These are phyloP conservation scores for Hirtodrosophila duncani DNA, from an alignment of 2,888 invertebrate genomes.

Conservation along the genomic window DNA sequence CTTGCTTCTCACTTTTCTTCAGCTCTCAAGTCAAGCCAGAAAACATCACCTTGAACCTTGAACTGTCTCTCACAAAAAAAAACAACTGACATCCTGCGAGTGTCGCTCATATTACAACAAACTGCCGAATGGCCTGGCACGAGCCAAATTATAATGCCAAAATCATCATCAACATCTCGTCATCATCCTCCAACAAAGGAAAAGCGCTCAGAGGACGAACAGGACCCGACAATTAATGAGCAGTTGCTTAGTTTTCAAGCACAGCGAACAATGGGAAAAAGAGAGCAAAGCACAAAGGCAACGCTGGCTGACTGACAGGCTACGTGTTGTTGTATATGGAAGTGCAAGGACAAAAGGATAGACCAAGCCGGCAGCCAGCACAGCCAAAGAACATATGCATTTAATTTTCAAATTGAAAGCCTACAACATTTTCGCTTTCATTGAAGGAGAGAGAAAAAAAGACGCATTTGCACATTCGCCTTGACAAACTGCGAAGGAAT, in stretches of 20 bases:
- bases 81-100: neutral
- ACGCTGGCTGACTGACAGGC: slow-evolving; percentile 53
- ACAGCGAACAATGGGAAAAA: slow-evolving; percentile 31
- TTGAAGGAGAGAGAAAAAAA: slow-evolving; percentile 30
- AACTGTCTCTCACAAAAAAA: neutral
- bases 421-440: slow-evolving; percentile 74
- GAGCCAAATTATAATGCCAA: slow-evolving; percentile 59
- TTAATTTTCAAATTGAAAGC: slow-evolving; percentile 58
- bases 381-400: slow-evolving; percentile 58
- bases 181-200: slow-evolving; percentile 25
- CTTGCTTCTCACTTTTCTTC: too few relatives aligned
- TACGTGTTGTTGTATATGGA: too few relatives aligned
- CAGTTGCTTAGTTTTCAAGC: slow-evolving; percentile 51
- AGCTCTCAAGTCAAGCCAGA: neutral
- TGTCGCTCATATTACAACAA: slow-evolving; percentile 31
- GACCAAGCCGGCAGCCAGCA: slow-evolving; percentile 17
- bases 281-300: slow-evolving; percentile 20
- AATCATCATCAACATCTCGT: slow-evolving; percentile 26
- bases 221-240: slow-evolving; percentile 69
- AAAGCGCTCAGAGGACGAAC: slow-evolving; percentile 56
- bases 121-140: too few relatives aligned
- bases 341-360: slow-evolving; percentile 30
- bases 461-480: slow-evolving; percentile 54
- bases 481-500: slow-evolving; percentile 54
- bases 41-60: slow-evolving; percentile 16